A percentile compares a stretch with the other conserved stretches of the same genome.
phyloP scores from a whole-genome alignment of 1,140 invertebrate species.

The Euura saliciscinereae region DNA sequence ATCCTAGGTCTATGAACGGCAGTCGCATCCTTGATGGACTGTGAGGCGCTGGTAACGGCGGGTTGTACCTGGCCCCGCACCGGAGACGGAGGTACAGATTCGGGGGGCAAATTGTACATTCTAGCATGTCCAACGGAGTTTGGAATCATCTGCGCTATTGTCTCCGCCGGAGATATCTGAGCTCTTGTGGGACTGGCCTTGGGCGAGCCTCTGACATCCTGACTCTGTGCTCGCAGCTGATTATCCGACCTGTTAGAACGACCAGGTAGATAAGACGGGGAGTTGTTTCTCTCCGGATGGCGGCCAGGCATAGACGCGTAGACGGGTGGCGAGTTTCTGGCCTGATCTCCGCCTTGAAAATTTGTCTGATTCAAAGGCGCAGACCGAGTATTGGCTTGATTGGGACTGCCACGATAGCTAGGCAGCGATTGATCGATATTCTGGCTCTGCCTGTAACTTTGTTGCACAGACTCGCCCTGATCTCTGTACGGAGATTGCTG shows the following conservation, averaged over 20 bases:
- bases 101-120: background rate
- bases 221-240: background rate
- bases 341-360: background rate
- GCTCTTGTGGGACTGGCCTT: constrained; percentile 42
- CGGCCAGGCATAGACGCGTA: constrained; percentile 43
- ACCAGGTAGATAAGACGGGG: constrained; percentile 41
- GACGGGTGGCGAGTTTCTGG: constrained; percentile 42
- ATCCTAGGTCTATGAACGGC: constrained; percentile 45
- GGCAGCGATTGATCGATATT: constrained; percentile 35
- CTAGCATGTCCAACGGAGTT: constrained; percentile 33
- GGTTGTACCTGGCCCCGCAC: constrained; percentile 49
- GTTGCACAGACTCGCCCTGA: constrained; percentile 25
- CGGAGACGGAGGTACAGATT: constrained; percentile 6
- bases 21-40: constrained; percentile 33
- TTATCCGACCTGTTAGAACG: constrained; percentile 30
- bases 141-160: constrained; percentile 23
- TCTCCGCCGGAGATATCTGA: constrained; percentile 26
- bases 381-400: constrained; percentile 43
- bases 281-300: constrained; percentile 37
- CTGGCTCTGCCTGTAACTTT: constrained; percentile 43
- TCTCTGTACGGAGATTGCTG: constrained; percentile 37
- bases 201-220: constrained; percentile 27
- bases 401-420: constrained; percentile 38
- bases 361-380: constrained; percentile 19
- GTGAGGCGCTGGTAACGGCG: constrained; percentile 43